Base-by-base conservation (phyloP, 2,113 vertebrate species). In the Otocyon megalotis region DNA sequence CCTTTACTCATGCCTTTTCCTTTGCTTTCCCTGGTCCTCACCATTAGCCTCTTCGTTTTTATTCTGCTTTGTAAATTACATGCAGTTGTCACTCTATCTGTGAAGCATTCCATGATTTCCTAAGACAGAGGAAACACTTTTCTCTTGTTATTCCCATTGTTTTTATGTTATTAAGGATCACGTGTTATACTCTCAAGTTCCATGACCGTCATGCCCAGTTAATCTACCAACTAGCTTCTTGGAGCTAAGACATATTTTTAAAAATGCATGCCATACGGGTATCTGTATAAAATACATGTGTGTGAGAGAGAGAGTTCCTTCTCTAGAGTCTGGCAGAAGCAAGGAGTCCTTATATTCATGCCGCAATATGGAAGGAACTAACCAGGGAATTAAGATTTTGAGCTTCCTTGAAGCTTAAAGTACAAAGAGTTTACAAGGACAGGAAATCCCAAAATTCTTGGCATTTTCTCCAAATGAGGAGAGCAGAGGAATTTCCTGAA, bases 361-460 rank as follows among this genome's bases (percentile, higher is more conserved):
- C 8, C 63, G 8, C 24, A n/a, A 3, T 26, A 62, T 37, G 26
- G 4, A 74, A 15, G 22, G 65, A 88, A 84, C 19, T 90, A 69
- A 80, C 17, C 0, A 76, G 20, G 28, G 1, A n/a, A 7, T 77
- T 88, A 85, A 94, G 67, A 82, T 82, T 54, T 96, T 86, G 62
- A 84, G 8, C 69, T 76, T 76, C 71, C 74, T 90, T 87, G 22
- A 95, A 93, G 28, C 80, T 82, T 86, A 77, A 89, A 88, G 3
- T 89, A 26, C 3, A 56, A 43, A 87, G 48, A 32, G 32, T 69
- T 53, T 90, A 81, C 77, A 60, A 74, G n/a, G 19, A 17, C 22
- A 77, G 35, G 5, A 86, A 58, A 56, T 93, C 81, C 85, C 83
- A 43, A 79, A 54, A 71, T 81, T 80, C 19, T 43, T 89, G 50